phyloP scores from a whole-genome alignment of 2,797 vertebrate genomes.

The Paguma larvata region DNA sequence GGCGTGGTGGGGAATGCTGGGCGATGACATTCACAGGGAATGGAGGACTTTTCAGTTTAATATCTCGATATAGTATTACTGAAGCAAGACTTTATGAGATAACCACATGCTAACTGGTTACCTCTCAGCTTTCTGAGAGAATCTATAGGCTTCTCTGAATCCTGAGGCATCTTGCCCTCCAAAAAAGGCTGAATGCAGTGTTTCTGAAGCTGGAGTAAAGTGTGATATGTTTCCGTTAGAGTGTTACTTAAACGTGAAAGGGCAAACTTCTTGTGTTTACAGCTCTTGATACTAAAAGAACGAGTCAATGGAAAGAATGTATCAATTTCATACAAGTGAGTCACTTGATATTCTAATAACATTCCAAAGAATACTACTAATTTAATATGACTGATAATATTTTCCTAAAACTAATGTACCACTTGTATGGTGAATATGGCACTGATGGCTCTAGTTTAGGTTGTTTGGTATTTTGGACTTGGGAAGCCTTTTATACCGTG shows the following conservation, averaged over 20 bases:
- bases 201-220: neutral
- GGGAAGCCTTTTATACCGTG: neutral
- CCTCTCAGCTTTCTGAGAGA: neutral
- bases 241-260: neutral
- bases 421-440: neutral
- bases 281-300: neutral
- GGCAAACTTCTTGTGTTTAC: neutral
- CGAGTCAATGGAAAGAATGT: neutral
- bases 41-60: neutral
- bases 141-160: neutral
- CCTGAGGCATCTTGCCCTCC: neutral
- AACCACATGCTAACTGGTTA: neutral
- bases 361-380: neutral
- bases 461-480: constrained; percentile 47
- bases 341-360: neutral
- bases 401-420: neutral
- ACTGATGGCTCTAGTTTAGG: neutral
- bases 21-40: neutral
- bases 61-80: neutral
- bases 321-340: neutral
- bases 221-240: neutral
- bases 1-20: neutral
- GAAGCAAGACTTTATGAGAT: constrained; percentile 8
- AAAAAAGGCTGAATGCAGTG: neutral
- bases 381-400: neutral